Base-by-base conservation (phyloP, 2,797 vertebrate species). In the Sebastiscus albofasciatus region DNA sequence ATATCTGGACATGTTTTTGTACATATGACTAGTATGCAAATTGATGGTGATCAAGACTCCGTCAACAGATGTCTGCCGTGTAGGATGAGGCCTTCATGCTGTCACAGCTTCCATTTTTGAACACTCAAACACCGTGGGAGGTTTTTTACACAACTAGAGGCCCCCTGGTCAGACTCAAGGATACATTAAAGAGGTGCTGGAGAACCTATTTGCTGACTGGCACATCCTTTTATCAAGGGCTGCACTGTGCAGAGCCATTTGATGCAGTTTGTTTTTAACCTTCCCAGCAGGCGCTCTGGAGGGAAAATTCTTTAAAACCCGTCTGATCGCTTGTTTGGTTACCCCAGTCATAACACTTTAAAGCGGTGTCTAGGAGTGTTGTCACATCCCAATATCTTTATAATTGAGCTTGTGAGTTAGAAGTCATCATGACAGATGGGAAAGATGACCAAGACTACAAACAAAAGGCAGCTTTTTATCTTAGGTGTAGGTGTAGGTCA, bases 161-260 rank as follows among this genome's bases (percentile, higher is more conserved):
- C 86, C 61, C 83, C 84, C 83, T 27, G 84, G 85, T 76, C 85
- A 83, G 92, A 75, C 84, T 85, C 34, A 33, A 88, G 79, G 89
- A 90, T 76, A 88, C 85, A 88, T 92, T 91, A 91, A 92, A 92
- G 87, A 90, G 73, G 80, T 85, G 79, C 72, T 64, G 81, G 72
- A 85, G 78, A 80, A 87, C 64, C 83, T 89, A 80, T 90, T 88
- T 89, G 80, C 89, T 92, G 91, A 91, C 87, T 90, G 89, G 84
- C 87, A 91, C 88, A 86, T 90, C 87, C 83, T 90, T 90, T 89
- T 75, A 88, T 90, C 78, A 83, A 62, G 54, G 60, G 33, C 72
- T 72, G 61, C 67, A 59, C 81, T 83, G 69, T 68, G 76, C 76
- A 16, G 10, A 86, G 82, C 72, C 73, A 88, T 85, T 82, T 87